Percentiles rank a stretch among this genome's conserved stretches.
These are phyloP conservation scores for Anas capensis DNA, from an alignment of 2,797 vertebrate genomes.

Conservation along the genomic window DNA sequence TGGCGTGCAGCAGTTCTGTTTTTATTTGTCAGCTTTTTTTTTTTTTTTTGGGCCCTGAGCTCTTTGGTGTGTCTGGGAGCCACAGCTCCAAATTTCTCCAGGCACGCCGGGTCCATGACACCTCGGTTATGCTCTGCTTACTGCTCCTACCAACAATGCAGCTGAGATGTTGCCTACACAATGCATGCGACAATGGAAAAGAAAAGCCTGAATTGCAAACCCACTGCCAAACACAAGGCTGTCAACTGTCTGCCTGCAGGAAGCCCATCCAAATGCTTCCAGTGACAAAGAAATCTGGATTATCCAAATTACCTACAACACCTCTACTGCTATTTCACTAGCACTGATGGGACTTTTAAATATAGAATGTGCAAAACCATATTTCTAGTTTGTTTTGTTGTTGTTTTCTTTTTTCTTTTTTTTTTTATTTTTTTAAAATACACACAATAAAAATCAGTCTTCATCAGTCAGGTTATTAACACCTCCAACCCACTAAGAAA, in stretches of 20 bases:
- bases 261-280: neutral
- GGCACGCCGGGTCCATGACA: neutral
- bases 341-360: neutral
- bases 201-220: neutral
- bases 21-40: neutral
- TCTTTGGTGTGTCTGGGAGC: neutral
- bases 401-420: neutral
- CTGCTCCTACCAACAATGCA: neutral
- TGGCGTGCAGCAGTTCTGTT: neutral
- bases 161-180: neutral
- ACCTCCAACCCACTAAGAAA: neutral
- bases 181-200: neutral
- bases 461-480: neutral
- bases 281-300: neutral
- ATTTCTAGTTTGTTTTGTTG: neutral
- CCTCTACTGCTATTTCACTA: neutral
- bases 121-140: neutral
- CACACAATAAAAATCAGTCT: neutral
- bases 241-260: neutral
- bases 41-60: neutral
- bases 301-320: neutral
- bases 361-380: neutral
- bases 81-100: neutral
- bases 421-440: neutral
- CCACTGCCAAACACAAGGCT: fast-evolving